Evolutionary conservation across 2,888 invertebrate genomes (phyloP), one percentile per base, ranked within the genome.

Genomic region (Leistus spinibarbis): DNA sequence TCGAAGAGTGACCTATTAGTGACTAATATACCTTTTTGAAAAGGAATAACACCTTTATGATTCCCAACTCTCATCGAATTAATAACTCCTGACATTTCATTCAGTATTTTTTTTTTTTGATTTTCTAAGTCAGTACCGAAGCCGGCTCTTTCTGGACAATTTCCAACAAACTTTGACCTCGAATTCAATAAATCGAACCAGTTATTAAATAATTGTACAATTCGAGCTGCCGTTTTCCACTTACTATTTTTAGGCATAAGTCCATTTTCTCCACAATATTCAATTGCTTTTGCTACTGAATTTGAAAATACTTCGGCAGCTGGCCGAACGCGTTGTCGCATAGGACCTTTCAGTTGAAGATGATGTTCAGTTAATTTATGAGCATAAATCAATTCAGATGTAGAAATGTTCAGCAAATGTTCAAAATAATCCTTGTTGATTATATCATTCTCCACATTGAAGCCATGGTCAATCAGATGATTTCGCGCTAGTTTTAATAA

Each of bases 141-240:
- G 7, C 16, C 65, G 17, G 4, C 17, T 4, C 4, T 3, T 1
- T 40, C 65, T 27, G 65, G 65, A 65, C 17, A 3, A 10, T 10
- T 22, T 16, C 65, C 65, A n/a, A n/a, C n/a, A 65, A 24, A 65
- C n/a, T 65, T 65, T 27, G 53, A 4, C 1, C 17, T 65, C 1
- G 10, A 22, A 27, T 65, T 65, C 3, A 65, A 27, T 24, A 65
- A 10, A 65, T 65, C 65, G 17, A 65, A 65, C 65, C 65, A 65
- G 23, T 65, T n/a, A 7, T 27, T 27, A 10, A 27, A 9, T 13
- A 65, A 40, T 17, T 22, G 13, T n/a, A 24, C 9, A 16, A 27
- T 24, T 65, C 3, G 9, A 27, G 16, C 16, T n/a, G 65, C n/a
- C 7, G 2, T 5, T 16, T 40, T 19, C 24, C 65, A 24, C 10